Evolutionary conservation across 23 tunicate species (phyloP).

Genomic region (Pegea sp.): DNA sequence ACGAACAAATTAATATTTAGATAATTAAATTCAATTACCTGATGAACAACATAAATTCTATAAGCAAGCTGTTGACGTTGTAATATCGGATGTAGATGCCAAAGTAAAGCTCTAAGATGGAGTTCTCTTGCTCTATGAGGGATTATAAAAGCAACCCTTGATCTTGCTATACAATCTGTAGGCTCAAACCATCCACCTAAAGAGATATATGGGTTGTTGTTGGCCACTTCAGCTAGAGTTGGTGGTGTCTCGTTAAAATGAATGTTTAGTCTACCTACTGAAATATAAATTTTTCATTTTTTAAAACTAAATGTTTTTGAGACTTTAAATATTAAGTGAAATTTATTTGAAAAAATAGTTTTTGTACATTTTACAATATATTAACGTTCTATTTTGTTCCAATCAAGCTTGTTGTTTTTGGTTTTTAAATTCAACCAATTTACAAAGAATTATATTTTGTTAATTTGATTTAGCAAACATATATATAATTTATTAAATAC

Average conservation of each 20-base stretch:
- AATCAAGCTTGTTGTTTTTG: too few relatives aligned
- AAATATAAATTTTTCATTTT: background rate
- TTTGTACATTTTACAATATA: too few relatives aligned
- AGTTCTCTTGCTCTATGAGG: slow-evolving; percentile 51
- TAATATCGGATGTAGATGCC: slow-evolving; percentile 51
- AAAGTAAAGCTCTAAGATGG: slow-evolving; percentile 44
- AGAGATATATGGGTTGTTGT: slow-evolving; percentile 12
- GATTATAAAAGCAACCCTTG: slow-evolving; percentile 29
- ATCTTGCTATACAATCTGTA: slow-evolving; percentile 13
- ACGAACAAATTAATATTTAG: too few relatives aligned
- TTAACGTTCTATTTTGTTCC: too few relatives aligned
- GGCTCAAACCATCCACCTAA: slow-evolving; percentile 34
- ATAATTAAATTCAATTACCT: slow-evolving; percentile 12
- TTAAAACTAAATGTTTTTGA: background rate
- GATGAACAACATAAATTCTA: slow-evolving; percentile 49
- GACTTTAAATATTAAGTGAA: background rate
- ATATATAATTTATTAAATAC: too few relatives aligned
- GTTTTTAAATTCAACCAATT: too few relatives aligned
- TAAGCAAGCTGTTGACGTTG: slow-evolving; percentile 55
- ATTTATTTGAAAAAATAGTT: too few relatives aligned
- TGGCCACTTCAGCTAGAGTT: slow-evolving; percentile 7
- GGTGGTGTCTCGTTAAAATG: slow-evolving; percentile 46
- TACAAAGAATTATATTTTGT: too few relatives aligned
- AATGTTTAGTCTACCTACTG: slow-evolving; percentile 38
- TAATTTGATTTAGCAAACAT: too few relatives aligned